Percentiles rank a stretch among this genome's conserved stretches.
phyloP scores from a whole-genome alignment of 1,140 invertebrate genomes.

The Aphelenchoides fujianensis region DNA sequence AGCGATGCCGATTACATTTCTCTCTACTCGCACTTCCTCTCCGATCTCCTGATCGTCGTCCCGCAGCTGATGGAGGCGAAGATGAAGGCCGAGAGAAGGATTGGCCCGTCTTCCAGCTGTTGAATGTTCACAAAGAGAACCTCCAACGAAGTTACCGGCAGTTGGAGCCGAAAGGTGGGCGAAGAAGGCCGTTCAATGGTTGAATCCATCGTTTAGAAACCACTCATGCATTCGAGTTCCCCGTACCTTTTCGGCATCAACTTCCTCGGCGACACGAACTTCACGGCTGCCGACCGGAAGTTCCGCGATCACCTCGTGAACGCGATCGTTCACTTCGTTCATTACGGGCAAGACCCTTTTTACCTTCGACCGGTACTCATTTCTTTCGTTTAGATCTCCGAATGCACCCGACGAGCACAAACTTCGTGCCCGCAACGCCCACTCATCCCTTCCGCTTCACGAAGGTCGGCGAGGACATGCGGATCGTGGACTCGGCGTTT shows the following conservation, averaged over 20 bases:
- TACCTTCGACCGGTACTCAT: too few species aligned
- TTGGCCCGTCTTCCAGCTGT: conserved; percentile 5
- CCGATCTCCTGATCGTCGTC: conserved; percentile 5
- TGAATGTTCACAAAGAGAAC: conserved; percentile 14
- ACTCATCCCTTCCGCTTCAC: neutral
- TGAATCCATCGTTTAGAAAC: neutral
- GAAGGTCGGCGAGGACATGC: neutral
- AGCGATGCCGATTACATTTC: neutral
- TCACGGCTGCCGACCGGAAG: neutral
- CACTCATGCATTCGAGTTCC: conserved; percentile 14
- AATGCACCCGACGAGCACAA: neutral
- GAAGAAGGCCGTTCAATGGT: neutral
- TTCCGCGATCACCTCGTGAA: conserved; percentile 4
- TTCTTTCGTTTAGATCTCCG: neutral
- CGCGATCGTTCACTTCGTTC: conserved; percentile 4
- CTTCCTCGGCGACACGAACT: neutral
- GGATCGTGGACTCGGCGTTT: neutral
- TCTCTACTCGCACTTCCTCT: neutral
- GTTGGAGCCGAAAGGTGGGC: neutral
- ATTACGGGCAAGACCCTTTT: conserved; percentile 16
- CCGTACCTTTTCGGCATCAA: conserved; percentile 1
- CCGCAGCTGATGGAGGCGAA: conserved; percentile 7
- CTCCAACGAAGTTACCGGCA: neutral
- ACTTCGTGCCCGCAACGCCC: neutral
- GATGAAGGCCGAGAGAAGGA: neutral